Base-by-base conservation (phyloP, 2,797 vertebrate species). In the Parambassis ranga region DNA sequence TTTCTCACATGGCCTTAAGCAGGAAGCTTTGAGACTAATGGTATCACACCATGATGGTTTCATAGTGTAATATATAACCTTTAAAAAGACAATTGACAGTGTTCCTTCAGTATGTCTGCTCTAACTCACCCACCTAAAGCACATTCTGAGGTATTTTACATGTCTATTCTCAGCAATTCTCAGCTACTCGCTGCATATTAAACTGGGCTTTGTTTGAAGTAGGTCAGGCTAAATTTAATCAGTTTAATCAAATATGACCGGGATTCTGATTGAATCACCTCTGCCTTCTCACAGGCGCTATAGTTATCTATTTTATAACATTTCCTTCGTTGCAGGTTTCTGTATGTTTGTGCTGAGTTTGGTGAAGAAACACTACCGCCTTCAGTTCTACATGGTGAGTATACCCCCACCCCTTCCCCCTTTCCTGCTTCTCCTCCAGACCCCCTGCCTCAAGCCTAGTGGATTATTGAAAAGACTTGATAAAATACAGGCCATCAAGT, bases 281-380 rank as follows among this genome's bases (percentile, higher is more conserved):
- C 30, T 44, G 51, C 37, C 62, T 37, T 46, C 26, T 15, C 9
- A 19, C 20, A n/a, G 14, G 5, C 18, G 4, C 15, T 2, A 9
- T 7, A 24, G 4, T 15, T 22, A 14, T 18, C 2, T 20, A 1
- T 58, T 23, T 64, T 14, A 51, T 13, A 1, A 7, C 19, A 2
- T 30, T 41, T 33, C 3, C 73, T 20, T 19, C 73, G 22, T 74
- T 70, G 26, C 82, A 90, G 98, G 98, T 36, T 99, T 99, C 91
- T 99, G 98, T 90, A 99, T 99, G 98, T 99, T 99, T 74, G 98
- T 99, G 30, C 82, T 99, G 85, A 99, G 97, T 64, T 88, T 99
- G 90, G 98, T 99, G 89, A 99, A 99, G 93, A 99, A 99, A 55
- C 98, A 98, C 77, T 99, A 99, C 67, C 95, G 98, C 14, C 94